phyloP scores from a whole-genome alignment of 1,140 invertebrate species.

The Drosophila willistoni region DNA sequence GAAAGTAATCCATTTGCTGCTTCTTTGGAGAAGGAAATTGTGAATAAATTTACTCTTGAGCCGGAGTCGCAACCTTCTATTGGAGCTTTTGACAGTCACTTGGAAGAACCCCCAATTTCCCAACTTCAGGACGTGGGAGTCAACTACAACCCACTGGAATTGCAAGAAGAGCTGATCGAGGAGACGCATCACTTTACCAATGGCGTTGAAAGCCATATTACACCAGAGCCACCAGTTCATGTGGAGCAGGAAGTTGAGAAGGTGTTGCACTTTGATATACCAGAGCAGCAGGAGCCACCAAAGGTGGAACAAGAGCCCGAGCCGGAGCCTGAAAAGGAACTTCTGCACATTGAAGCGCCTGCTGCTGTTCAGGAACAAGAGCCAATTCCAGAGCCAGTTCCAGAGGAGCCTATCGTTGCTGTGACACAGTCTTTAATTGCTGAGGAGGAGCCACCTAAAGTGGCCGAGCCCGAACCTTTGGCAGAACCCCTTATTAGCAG shows the following conservation, averaged over 20 bases:
- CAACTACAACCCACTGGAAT: conserved; percentile 43
- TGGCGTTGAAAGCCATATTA: conserved; percentile 25
- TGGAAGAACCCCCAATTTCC: too few species aligned
- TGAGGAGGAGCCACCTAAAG: conserved; percentile 22
- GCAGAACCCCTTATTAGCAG: neutral
- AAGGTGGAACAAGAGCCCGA: neutral
- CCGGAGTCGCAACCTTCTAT: neutral
- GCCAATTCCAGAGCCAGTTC: conserved; percentile 14
- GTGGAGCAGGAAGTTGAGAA: conserved; percentile 13
- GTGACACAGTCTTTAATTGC: neutral
- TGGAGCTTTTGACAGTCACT: too few species aligned
- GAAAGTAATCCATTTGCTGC: conserved; percentile 62
- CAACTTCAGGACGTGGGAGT: neutral
- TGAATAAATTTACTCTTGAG: neutral
- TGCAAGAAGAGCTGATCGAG: conserved; percentile 48
- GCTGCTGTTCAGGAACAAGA: conserved; percentile 18
- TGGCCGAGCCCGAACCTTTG: conserved; percentile 4
- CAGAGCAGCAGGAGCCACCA: neutral
- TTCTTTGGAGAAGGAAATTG: conserved; percentile 23
- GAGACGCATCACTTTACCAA: conserved; percentile 39
- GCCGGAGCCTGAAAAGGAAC: neutral
- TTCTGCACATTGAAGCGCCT: neutral
- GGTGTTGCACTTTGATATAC: neutral
- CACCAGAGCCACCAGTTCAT: conserved; percentile 30
- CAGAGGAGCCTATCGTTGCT: conserved; percentile 17